These are phyloP conservation scores for Probaryconus sp. DNA, from an alignment of 1,140 invertebrate genomes.

Conservation along the genomic window DNA sequence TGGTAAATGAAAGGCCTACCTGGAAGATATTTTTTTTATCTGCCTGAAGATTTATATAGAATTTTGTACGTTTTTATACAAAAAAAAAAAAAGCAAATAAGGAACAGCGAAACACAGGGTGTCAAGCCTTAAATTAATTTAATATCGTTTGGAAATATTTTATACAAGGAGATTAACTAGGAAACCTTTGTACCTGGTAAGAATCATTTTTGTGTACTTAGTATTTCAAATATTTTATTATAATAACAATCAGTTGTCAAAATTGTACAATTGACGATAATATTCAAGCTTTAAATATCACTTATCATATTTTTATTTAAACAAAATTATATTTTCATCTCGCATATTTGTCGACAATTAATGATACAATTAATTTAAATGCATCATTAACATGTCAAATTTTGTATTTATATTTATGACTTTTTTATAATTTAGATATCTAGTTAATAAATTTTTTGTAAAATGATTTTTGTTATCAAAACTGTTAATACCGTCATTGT, in stretches of 20 bases:
- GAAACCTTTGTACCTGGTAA: conserved; percentile 51
- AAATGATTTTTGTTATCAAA: too few species aligned
- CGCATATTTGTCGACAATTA: too few species aligned
- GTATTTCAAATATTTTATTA: not conserved
- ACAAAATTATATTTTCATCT: too few species aligned
- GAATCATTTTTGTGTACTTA: conserved; percentile 14
- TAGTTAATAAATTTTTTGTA: too few species aligned
- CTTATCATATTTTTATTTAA: too few species aligned
- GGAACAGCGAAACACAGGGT: conserved; percentile 15
- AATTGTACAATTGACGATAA: not conserved
- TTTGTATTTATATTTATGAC: too few species aligned
- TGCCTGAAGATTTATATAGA: conserved; percentile 47
- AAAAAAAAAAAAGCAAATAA: not conserved
- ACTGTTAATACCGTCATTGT: too few species aligned
- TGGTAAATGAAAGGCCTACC: conserved; percentile 38
- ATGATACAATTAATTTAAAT: too few species aligned
- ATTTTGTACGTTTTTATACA: conserved; percentile 55
- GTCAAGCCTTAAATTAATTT: conserved; percentile 25
- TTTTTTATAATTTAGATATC: too few species aligned
- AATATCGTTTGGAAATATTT: conserved; percentile 28
- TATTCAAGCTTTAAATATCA: too few species aligned
- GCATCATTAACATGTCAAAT: too few species aligned
- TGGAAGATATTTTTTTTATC: conserved; percentile 39
- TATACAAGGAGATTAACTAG: conserved; percentile 42
- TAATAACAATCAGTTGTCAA: not conserved